These are phyloP conservation scores for Acanthaster planci DNA, from an alignment of 35 echinoderm and acorn worm genomes.

Conservation along the genomic window DNA sequence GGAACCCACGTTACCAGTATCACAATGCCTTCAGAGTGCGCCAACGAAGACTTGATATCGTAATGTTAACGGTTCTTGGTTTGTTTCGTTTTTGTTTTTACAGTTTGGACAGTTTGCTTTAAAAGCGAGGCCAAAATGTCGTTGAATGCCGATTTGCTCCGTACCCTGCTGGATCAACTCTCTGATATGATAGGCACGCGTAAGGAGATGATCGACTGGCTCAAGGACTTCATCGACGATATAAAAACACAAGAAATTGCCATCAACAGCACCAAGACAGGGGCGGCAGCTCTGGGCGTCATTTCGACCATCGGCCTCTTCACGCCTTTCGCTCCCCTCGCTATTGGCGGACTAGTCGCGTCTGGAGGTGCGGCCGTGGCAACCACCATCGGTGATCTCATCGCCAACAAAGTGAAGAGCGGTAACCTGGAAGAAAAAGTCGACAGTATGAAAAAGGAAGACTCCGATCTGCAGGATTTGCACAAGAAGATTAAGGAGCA, in stretches of 20 bases:
- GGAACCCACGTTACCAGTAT: too few relatives aligned
- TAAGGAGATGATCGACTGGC: too few relatives aligned
- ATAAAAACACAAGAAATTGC: slow-evolving; percentile 5
- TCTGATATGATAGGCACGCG: too few relatives aligned
- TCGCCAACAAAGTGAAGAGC: not conserved
- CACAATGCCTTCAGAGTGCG: too few relatives aligned
- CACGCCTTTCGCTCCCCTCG: not conserved
- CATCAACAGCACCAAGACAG: not conserved
- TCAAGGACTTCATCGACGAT: too few relatives aligned
- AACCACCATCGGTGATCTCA: slow-evolving; percentile 1
- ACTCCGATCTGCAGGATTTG: not conserved
- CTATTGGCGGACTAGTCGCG: not conserved
- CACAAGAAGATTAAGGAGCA: not conserved
- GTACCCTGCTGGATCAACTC: too few relatives aligned
- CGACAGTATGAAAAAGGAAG: not conserved
- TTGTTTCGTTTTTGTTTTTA: too few relatives aligned
- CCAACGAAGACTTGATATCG: too few relatives aligned
- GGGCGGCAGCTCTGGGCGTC: not conserved
- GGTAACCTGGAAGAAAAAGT: not conserved
- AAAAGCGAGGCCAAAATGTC: too few relatives aligned
- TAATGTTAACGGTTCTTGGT: too few relatives aligned
- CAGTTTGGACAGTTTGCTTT: too few relatives aligned
- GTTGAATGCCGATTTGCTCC: too few relatives aligned
- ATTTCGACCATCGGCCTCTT: not conserved
- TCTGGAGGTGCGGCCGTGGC: not conserved